phyloP scores from a whole-genome alignment of 2,797 vertebrate species.

The Anolis apletophallus region DNA sequence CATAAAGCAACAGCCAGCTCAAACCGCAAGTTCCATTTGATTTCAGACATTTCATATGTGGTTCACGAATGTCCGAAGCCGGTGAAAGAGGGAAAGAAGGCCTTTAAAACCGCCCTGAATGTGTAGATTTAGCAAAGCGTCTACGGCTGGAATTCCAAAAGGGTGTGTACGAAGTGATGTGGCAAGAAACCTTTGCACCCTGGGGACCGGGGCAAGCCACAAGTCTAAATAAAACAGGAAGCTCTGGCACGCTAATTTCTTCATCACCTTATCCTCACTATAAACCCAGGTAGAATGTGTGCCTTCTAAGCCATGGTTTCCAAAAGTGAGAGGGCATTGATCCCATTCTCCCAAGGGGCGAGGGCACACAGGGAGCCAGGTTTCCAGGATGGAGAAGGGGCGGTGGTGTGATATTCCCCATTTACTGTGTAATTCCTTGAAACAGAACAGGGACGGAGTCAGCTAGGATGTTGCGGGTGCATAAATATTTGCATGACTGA shows the following conservation, averaged over 20 bases:
- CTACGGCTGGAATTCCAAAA: not conserved
- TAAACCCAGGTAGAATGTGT: not conserved
- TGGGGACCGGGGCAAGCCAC: not conserved
- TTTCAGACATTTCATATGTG: conserved; percentile 1
- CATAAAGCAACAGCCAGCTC: not conserved
- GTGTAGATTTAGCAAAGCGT: not conserved
- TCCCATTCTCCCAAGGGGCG: not conserved
- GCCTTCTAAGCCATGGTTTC: not conserved
- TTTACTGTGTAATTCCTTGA: not conserved
- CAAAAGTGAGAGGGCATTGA: not conserved
- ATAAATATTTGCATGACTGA: not conserved
- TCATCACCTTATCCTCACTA: conserved; percentile 5
- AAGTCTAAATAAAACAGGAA: conserved; percentile 9
- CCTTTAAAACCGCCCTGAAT: not conserved
- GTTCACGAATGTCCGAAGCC: not conserved
- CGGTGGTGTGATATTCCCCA: not conserved
- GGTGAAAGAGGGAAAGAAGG: not conserved
- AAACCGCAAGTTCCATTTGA: conserved; percentile 12
- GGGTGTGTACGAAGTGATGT: conserved; percentile 20
- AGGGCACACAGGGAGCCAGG: not conserved
- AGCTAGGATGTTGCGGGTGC: no score
- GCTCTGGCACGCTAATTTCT: not conserved
- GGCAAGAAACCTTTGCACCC: not conserved
- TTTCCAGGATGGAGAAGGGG: not conserved
- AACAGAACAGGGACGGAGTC: not conserved